Evolutionary conservation across 2,888 invertebrate genomes (phyloP).

Genomic region (Endotricha flammealis): DNA sequence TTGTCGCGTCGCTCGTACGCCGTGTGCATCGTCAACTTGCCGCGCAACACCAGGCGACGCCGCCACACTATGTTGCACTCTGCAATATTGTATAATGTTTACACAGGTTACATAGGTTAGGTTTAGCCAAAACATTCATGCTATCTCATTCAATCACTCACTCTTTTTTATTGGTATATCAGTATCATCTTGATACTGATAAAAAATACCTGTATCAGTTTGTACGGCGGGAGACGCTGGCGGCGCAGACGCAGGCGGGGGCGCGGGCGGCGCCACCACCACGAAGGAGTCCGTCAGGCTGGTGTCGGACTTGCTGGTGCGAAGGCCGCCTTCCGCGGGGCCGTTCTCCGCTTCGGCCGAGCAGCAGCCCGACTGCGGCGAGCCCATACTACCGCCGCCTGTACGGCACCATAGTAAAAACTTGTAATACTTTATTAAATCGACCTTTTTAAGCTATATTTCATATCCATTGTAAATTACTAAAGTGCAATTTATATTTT

Average conservation of each 20-base stretch:
- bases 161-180: too few relatives aligned
- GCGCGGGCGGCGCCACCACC: slow-evolving; percentile 80
- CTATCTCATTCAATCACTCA: too few relatives aligned
- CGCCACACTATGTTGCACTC: slow-evolving; percentile 82
- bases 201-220: neutral
- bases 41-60: slow-evolving; percentile 93
- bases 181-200: too few relatives aligned
- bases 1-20: slow-evolving; percentile 98
- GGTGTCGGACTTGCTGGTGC: slow-evolving; percentile 93
- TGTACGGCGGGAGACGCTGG: slow-evolving; percentile 27
- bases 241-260: slow-evolving; percentile 36
- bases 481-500: too few relatives aligned
- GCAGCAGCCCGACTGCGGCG: slow-evolving; percentile 46
- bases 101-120: too few relatives aligned
- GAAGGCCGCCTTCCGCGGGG: slow-evolving; percentile 74
- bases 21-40: slow-evolving; percentile 98
- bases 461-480: too few relatives aligned
- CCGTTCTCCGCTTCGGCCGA: slow-evolving; percentile 46
- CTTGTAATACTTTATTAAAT: too few relatives aligned
- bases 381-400: slow-evolving; percentile 79
- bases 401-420: too few relatives aligned
- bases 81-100: too few relatives aligned
- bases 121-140: too few relatives aligned
- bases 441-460: too few relatives aligned
- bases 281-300: slow-evolving; percentile 95